Evolutionary conservation across 2,113 vertebrate species (phyloP).

Genomic region (Lepisosteus osseus): DNA sequence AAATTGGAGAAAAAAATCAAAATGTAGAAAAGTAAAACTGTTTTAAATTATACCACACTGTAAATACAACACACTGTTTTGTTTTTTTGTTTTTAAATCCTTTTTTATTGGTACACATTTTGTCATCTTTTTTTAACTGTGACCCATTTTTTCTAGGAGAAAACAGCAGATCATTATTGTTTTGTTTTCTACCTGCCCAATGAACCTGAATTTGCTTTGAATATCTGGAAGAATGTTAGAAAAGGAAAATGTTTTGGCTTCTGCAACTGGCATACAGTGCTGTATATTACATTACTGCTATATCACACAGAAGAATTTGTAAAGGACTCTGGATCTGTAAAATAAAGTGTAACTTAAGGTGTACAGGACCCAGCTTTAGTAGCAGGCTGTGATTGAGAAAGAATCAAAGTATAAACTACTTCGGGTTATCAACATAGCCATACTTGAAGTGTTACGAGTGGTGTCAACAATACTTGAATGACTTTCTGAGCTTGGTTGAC

Average conservation of each 20-base stretch:
- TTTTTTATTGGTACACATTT: slow-evolving; percentile 19
- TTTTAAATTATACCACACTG: slow-evolving; percentile 61
- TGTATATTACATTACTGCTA: neutral
- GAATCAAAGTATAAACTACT: slow-evolving; percentile 70
- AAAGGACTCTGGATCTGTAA: slow-evolving; percentile 47
- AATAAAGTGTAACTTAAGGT: slow-evolving; percentile 69
- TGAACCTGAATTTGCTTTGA: neutral
- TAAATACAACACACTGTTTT: slow-evolving; percentile 52
- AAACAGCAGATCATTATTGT: too few species aligned
- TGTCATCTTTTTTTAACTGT: slow-evolving; percentile 37
- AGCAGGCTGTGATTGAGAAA: slow-evolving; percentile 65
- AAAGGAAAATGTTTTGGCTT: neutral
- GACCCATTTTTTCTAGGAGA: slow-evolving; percentile 14
- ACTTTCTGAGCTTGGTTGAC: slow-evolving; percentile 81
- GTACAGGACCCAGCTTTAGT: slow-evolving; percentile 83
- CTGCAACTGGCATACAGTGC: slow-evolving; percentile 30
- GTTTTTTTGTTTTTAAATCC: slow-evolving; percentile 26
- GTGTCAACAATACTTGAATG: slow-evolving; percentile 97
- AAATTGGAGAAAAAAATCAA: slow-evolving; percentile 44
- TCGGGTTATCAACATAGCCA: slow-evolving; percentile 87
- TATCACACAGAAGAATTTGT: slow-evolving; percentile 11
- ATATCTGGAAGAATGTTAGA: neutral
- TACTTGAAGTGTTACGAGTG: slow-evolving; percentile 93
- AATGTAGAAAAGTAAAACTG: slow-evolving; percentile 59
- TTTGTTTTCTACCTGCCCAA: neutral